Evolutionary conservation across 2,797 vertebrate species (phyloP).

Genomic region (Rallus crepitans): DNA sequence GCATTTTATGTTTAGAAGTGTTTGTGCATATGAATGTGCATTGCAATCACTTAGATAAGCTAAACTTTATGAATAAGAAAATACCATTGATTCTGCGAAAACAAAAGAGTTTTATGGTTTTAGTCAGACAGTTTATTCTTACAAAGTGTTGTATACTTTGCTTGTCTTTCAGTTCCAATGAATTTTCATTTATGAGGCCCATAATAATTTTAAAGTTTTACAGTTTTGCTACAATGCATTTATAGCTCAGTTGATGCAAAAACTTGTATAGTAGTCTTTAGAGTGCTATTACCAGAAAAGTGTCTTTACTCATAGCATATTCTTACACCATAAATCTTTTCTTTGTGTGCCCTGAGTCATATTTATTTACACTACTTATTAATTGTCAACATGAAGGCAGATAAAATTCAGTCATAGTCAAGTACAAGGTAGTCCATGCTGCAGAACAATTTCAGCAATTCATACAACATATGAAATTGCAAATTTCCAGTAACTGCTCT

Average conservation of each 20-base stretch:
- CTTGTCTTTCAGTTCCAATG: not conserved
- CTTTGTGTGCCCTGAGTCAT: not conserved
- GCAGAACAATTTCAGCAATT: not conserved
- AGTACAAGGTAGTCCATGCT: not conserved
- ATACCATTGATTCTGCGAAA: not conserved
- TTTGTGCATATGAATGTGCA: not conserved
- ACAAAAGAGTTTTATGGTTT: not conserved
- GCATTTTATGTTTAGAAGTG: not conserved
- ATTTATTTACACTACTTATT: not conserved
- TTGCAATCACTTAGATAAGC: not conserved
- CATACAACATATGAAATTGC: not conserved
- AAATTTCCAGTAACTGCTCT: not conserved
- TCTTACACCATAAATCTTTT: not conserved
- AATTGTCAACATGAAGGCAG: not conserved
- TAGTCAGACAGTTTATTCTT: not conserved
- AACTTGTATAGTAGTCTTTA: not conserved
- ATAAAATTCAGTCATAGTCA: not conserved
- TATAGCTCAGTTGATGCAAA: not conserved
- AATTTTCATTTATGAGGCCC: not conserved
- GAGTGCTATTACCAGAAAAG: not conserved
- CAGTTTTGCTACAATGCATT: not conserved
- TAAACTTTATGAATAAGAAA: not conserved
- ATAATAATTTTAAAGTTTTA: not conserved
- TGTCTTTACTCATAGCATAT: not conserved
- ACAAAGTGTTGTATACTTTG: not conserved